Evolutionary conservation across 1,140 invertebrate species (phyloP), one percentile per base, ranked within the genome.

Genomic region (Ganaspis sp.): DNA sequence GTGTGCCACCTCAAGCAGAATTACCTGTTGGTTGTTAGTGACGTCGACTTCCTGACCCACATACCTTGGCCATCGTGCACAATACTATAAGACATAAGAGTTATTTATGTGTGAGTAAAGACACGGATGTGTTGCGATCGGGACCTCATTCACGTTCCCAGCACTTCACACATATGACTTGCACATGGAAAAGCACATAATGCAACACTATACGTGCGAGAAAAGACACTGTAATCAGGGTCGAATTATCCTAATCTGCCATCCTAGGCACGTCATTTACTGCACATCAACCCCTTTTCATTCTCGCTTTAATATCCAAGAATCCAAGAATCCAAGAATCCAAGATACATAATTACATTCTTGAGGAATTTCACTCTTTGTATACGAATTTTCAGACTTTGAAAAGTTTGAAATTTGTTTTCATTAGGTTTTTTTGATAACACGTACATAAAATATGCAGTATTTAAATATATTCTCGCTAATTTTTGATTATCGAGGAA

Each of bases 21-120:
- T 87, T 87, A 85, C 82, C 83, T 82, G 86, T 87, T 85, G 80
- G 81, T 77, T 81, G 78, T 71, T 75, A 80, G 29, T 80, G 81
- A 86, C 81, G 85, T 84, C 84, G 88, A 83, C 86, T 87, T 86
- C 85, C 81, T 89, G 88, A 89, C 87, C 88, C 75, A 89, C 88
- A 89, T 89, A 89, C 86, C 87, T 83, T 81, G 81, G 82, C 81
- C 84, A 77, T 83, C 82, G 78, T 79, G 74, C 80, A 69, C 73
- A 74, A 74, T 74, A 74, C 38, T 64, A 73, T 78, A 78, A 81
- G 70, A 71, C 80, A 73, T 81, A 78, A 37, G 73, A 76, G 72
- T 80, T 72, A 69, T 73, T 38, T 64, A 71, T 54, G 49, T 70
- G 70, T 54, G 12, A 49, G 12, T 8, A 70, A 29, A 58, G 19